A percentile compares a stretch with the other conserved stretches of the same genome.
phyloP scores from a whole-genome alignment of 2,113 vertebrate genomes.

The Symphodus melops region DNA sequence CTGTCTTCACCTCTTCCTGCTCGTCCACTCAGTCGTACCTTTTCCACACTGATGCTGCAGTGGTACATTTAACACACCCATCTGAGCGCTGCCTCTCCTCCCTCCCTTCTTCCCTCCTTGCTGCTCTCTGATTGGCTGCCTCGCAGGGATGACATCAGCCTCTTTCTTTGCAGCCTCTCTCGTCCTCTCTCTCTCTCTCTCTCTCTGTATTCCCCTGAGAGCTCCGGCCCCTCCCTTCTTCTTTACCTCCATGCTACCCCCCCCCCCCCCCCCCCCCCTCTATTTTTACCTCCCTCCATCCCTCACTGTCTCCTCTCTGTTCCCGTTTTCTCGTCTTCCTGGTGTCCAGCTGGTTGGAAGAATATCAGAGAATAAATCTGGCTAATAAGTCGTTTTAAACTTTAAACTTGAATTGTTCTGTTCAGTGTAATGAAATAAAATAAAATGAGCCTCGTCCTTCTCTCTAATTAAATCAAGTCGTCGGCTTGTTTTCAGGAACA shows the following conservation, averaged over 20 bases:
- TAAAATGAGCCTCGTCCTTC: no score
- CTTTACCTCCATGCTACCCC: slow-evolving; percentile 22
- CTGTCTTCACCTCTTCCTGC: slow-evolving; percentile 2
- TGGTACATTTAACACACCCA: slow-evolving; percentile 78
- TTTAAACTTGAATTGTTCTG: no score
- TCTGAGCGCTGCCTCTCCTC: slow-evolving; percentile 57
- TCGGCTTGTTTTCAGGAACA: no score
- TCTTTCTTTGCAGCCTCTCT: slow-evolving; percentile 44
- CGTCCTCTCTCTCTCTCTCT: slow-evolving; percentile 44
- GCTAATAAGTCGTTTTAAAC: background rate
- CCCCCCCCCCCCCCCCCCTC: background rate
- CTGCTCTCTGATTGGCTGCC: slow-evolving; percentile 66
- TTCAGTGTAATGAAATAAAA: no score
- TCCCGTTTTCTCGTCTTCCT: background rate
- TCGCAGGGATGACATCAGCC: slow-evolving; percentile 75
- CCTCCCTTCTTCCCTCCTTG: slow-evolving; percentile 43
- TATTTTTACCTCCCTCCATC: slow-evolving; percentile 39
- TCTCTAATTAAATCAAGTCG: no score
- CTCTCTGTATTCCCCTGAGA: slow-evolving; percentile 44
- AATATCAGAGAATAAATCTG: background rate
- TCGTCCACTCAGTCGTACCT: slow-evolving; percentile 22
- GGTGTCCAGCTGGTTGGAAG: background rate
- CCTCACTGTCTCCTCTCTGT: slow-evolving; percentile 21
- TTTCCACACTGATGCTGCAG: slow-evolving; percentile 72
- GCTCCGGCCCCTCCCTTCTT: slow-evolving; percentile 58